Evolutionary conservation across 1,140 invertebrate genomes (phyloP), one percentile per base, ranked within the genome.

Genomic region (Anastatus disparis): DNA sequence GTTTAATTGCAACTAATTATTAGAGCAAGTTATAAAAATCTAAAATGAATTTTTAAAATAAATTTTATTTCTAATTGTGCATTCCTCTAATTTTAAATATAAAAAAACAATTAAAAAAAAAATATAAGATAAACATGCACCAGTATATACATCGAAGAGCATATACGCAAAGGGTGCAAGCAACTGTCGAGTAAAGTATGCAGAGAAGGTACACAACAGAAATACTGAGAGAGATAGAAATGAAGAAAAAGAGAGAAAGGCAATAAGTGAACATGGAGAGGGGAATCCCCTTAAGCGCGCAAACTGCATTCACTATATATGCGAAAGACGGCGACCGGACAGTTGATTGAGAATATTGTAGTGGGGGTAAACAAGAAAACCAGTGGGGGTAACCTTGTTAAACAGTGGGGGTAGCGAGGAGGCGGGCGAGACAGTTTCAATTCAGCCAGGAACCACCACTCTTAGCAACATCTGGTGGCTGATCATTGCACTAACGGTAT

Each of bases 391-490:
- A 27, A 1, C 29, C 52, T 31, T 53, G 66, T 67, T 72, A 75
- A 76, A 75, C 62, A 77, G 79, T 75, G 79, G 78, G 81, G 79
- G 75, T 70, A 74, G 63, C 71, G 75, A 48, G 82, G 78, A 80
- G 84, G 84, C 84, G 84, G 84, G 79, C 80, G 81, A 80, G 81
- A n/a, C n/a, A 79, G 76, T 76, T 79, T 82, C 81, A 84, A 82
- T 85, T 84, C 81, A 78, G 27, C 31, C 58, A 35, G 78, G 76
- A 82, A 82, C 79, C 69, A 62, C 77, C 76, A 78, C 79, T 73
- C 79, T 80, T 72, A n/a, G 69, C 81, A 75, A 82, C 83, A 85
- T 84, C 82, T 85, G 78, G 79, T 78, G 79, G 82, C 76, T 78
- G 79, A 83, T 70, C 75, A 78, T 62, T 38, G 75, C 68, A 81